A percentile compares a stretch with the other conserved stretches of the same genome.
phyloP scores from a whole-genome alignment of 2,888 invertebrate genomes.

The Lingula anatina region DNA sequence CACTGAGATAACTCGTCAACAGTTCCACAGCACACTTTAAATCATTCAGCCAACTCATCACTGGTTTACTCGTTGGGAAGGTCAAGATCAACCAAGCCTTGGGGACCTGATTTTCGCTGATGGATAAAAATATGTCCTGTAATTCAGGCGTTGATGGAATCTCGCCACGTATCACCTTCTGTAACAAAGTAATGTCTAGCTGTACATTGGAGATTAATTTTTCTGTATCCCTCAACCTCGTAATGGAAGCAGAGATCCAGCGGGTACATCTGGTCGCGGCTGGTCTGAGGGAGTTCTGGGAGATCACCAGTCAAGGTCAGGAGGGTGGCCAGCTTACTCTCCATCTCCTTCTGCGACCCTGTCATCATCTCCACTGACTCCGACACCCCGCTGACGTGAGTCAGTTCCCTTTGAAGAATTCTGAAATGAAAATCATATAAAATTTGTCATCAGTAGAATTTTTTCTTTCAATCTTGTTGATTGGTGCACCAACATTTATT shows the following conservation, averaged over 20 bases:
- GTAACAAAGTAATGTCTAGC: conserved; percentile 24
- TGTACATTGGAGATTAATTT: conserved; percentile 19
- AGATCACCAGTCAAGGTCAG: neutral
- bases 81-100: conserved; percentile 25
- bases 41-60: conserved; percentile 28
- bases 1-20: conserved; percentile 20
- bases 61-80: conserved; percentile 23
- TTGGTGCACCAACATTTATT: too few relatives aligned
- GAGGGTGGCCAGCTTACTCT: neutral
- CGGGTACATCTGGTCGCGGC: conserved; percentile 33
- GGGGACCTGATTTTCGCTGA: conserved; percentile 32
- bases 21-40: conserved; percentile 17
- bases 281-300: conserved; percentile 27
- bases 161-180: conserved; percentile 21
- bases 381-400: neutral
- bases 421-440: neutral
- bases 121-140: conserved; percentile 3
- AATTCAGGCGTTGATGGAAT: conserved; percentile 8
- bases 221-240: conserved; percentile 29
- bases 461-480: too few relatives aligned
- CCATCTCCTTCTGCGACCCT: too few relatives aligned
- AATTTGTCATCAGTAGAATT: too few relatives aligned
- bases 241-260: conserved; percentile 35
- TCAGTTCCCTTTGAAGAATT: neutral
- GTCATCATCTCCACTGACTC: too few relatives aligned